phyloP scores from a whole-genome alignment of 1,140 invertebrate species.

The Wasmannia auropunctata region DNA sequence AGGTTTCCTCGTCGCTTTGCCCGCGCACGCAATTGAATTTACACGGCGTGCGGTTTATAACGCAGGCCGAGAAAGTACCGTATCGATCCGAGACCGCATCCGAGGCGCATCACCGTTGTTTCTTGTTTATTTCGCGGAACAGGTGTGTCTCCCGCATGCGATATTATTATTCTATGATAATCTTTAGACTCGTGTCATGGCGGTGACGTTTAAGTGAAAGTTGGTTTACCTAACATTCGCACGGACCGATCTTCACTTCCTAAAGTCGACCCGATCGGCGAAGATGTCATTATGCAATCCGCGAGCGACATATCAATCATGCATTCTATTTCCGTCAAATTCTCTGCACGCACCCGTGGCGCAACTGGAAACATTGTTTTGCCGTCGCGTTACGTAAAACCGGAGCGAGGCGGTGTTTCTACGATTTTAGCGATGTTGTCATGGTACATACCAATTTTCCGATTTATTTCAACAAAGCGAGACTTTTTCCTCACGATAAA shows the following conservation, averaged over 20 bases:
- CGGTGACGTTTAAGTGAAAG: not conserved
- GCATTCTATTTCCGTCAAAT: slow-evolving; percentile 64
- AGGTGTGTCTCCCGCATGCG: not conserved
- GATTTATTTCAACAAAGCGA: not conserved
- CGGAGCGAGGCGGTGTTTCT: not conserved
- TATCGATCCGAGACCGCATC: slow-evolving; percentile 23
- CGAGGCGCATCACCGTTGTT: not conserved
- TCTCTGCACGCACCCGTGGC: slow-evolving; percentile 27
- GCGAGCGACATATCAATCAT: slow-evolving; percentile 59
- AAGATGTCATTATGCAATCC: slow-evolving; percentile 65
- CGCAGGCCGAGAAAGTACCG: slow-evolving; percentile 2
- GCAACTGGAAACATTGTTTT: slow-evolving; percentile 59
- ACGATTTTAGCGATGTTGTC: slow-evolving; percentile 31
- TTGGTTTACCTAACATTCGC: not conserved
- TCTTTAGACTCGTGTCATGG: not conserved
- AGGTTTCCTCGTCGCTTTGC: slow-evolving; percentile 1
- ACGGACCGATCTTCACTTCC: not conserved
- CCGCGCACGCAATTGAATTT: slow-evolving; percentile 32
- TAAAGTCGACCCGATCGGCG: not conserved
- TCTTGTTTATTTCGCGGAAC: not conserved
- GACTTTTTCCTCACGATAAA: not conserved
- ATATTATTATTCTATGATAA: not conserved
- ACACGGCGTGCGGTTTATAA: slow-evolving; percentile 5
- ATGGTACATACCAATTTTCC: not conserved
- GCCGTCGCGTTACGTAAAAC: slow-evolving; percentile 46